Percentiles rank a stretch among this genome's conserved stretches.
These are phyloP conservation scores for Acholoe squamosa DNA, from an alignment of 2,888 invertebrate genomes.

Conservation along the genomic window DNA sequence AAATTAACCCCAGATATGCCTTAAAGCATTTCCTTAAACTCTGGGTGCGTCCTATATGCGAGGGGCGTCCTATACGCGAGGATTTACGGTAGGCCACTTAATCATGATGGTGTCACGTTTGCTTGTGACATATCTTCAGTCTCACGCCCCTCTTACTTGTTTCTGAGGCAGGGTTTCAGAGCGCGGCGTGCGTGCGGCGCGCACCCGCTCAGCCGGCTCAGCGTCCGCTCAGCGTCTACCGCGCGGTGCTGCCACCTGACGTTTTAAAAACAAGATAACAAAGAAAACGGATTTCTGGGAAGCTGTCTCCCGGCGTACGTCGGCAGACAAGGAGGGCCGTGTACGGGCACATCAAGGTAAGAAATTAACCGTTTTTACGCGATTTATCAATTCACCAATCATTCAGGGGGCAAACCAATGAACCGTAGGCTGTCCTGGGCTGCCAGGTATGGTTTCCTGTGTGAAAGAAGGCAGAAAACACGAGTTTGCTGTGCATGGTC, in stretches of 20 bases:
- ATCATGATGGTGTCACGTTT: too few relatives aligned
- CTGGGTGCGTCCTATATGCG: too few relatives aligned
- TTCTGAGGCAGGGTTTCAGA: too few relatives aligned
- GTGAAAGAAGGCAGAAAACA: neutral
- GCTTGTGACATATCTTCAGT: too few relatives aligned
- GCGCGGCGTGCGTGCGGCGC: too few relatives aligned
- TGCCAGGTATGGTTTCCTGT: neutral
- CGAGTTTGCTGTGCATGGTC: neutral
- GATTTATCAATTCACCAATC: too few relatives aligned
- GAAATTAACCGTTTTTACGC: neutral
- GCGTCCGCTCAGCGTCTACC: neutral
- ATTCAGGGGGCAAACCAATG: neutral
- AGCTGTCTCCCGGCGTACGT: slow-evolving; percentile 17
- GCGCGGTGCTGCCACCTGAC: slow-evolving; percentile 19
- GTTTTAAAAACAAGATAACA: neutral
- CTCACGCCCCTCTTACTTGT: too few relatives aligned
- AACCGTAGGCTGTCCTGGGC: neutral
- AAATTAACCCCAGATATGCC: too few relatives aligned
- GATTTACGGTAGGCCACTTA: too few relatives aligned
- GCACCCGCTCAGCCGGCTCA: too few relatives aligned
- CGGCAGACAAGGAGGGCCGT: slow-evolving; percentile 8
- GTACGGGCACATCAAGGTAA: neutral
- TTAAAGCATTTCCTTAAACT: too few relatives aligned
- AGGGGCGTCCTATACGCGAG: too few relatives aligned
- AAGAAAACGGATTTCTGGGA: slow-evolving; percentile 40